Evolutionary conservation across 2,888 invertebrate genomes (phyloP), one percentile per base, ranked within the genome.

Genomic region (Hylaea fasciaria): DNA sequence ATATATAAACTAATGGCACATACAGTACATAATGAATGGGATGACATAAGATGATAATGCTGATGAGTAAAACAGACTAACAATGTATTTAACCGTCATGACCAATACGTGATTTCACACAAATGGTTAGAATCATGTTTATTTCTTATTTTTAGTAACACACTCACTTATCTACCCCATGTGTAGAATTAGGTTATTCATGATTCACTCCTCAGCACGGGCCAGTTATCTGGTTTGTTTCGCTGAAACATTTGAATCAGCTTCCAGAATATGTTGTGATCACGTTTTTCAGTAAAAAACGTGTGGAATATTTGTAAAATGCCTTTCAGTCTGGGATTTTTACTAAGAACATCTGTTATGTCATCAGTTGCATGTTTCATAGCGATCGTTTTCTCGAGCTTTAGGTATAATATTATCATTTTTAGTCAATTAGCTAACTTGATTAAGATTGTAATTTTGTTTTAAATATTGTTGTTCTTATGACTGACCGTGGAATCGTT

Each of bases 171-270:
- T 44, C 53, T 59, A 50, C 51, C 55, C 57, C 65, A 60, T 62
- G 41, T 62, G 57, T 56, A 22, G 39, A 64, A 64, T 55, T 56
- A 51, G 61, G 65, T 63, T 54, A 53, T 9, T 49, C 46, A 64
- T 68, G 64, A 68, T 55, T 68, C 64, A 68, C 41, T 46, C 41
- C 40, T 41, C 12, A 50, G 51, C 41, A 45, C 13, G 54, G 51
- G 47, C 35, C 54, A 44, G 32, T 53, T 64, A 52, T 61, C 54
- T 54, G 37, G 48, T 52, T 58, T 44, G 51, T 54, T 64, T 51
- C 56, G 39, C 48, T 61, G 62, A 53, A 57, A 43, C 17, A 39
- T 57, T 56, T 60, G 62, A 57, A 57, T 65, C 54, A 62, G 22
- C 28, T 46, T 40, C 55, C n/a, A 37, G 46, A 49, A 46, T 53